phyloP scores from a whole-genome alignment of 2,797 vertebrate genomes.

The Mycteria americana region DNA sequence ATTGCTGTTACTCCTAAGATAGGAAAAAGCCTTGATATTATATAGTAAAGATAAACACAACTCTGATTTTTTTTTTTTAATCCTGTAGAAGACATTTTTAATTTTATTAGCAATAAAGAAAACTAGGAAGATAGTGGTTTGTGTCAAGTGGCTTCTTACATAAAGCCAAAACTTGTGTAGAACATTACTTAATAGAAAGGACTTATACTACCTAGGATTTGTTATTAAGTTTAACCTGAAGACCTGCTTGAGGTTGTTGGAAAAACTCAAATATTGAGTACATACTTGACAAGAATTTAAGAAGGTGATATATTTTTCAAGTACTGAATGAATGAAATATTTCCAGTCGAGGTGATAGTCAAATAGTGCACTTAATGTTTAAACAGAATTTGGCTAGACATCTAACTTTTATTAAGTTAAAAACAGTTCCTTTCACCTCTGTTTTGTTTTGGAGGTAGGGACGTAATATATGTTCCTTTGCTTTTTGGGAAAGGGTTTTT shows the following conservation, averaged over 20 bases:
- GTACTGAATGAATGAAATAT: constrained; percentile 50
- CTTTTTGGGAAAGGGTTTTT: not conserved
- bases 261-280: constrained; percentile 34
- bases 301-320: constrained; percentile 54
- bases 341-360: constrained; percentile 49
- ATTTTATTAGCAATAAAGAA: not conserved
- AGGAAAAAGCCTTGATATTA: not conserved
- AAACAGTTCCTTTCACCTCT: constrained; percentile 9
- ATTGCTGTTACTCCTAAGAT: not conserved
- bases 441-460: constrained; percentile 1
- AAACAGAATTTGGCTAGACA: constrained; percentile 22
- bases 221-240: constrained; percentile 18
- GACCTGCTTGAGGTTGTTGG: not conserved
- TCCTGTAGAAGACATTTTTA: not conserved
- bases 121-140: not conserved
- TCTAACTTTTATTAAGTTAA: not conserved
- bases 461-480: not conserved
- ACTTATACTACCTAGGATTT: not conserved
- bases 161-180: not conserved
- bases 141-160: not conserved
- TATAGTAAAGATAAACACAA: not conserved
- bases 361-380: constrained; percentile 43
- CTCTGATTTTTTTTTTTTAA: not conserved
- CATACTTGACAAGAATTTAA: constrained; percentile 59
- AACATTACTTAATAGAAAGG: not conserved